Evolutionary conservation across 2,888 invertebrate species (phyloP).

Genomic region (Aphelenchoides bicaudatus): DNA sequence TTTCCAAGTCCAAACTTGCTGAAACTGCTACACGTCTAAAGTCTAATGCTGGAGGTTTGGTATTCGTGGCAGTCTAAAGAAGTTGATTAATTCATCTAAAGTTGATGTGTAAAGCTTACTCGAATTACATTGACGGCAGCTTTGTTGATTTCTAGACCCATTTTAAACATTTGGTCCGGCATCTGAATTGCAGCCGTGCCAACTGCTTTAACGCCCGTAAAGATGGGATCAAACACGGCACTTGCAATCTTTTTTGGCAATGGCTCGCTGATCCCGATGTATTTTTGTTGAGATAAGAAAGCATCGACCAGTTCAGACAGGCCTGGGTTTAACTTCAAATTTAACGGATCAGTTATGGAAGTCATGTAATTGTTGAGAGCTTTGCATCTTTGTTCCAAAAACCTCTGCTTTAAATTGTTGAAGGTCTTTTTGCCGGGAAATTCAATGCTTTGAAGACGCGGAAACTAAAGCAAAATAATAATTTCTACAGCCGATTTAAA

Average conservation of each 20-base stretch:
- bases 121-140: conserved; percentile 66
- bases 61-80: conserved; percentile 1
- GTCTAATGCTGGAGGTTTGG: conserved; percentile 4
- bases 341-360: conserved; percentile 42
- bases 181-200: conserved; percentile 76
- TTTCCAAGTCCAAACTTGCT: conserved; percentile 12
- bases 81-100: not conserved
- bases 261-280: conserved; percentile 37
- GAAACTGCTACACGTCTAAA: conserved; percentile 16
- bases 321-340: conserved; percentile 65
- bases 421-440: conserved; percentile 91
- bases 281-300: conserved; percentile 59
- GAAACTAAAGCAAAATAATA: conserved; percentile 68
- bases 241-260: conserved; percentile 64
- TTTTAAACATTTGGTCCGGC: conserved; percentile 82
- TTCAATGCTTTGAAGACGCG: conserved; percentile 73
- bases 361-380: conserved; percentile 76
- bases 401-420: conserved; percentile 76
- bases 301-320: conserved; percentile 63
- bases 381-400: conserved; percentile 77
- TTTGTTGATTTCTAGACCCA: conserved; percentile 77
- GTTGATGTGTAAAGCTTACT: conserved; percentile 13
- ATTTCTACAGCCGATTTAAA: conserved; percentile 1
- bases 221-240: conserved; percentile 74
- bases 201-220: conserved; percentile 75